A percentile compares a stretch with the other conserved stretches of the same genome.
Evolutionary conservation across 2,888 invertebrate species (phyloP).

Genomic region (Leptinotarsa haldemani): DNA sequence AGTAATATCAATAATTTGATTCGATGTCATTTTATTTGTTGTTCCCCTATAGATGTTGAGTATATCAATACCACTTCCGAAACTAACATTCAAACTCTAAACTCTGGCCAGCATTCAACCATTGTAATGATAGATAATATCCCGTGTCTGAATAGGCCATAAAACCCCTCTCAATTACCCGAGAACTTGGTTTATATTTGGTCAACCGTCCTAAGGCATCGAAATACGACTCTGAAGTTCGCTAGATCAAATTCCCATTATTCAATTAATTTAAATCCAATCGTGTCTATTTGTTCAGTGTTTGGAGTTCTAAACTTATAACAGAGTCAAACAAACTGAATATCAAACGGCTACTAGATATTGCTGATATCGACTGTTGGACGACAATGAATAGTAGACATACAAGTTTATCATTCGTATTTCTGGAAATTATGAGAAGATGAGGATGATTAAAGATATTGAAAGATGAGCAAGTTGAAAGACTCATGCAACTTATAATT

Average conservation of each 20-base stretch:
- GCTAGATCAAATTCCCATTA: background rate
- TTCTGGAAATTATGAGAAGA: background rate
- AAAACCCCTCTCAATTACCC: background rate
- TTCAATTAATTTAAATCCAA: slow-evolving; percentile 11
- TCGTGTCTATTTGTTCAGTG: slow-evolving; percentile 4
- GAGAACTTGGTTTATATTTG: background rate
- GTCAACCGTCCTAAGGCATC: background rate
- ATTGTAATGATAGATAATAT: background rate
- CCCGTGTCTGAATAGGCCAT: background rate
- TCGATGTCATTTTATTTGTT: too few relatives aligned
- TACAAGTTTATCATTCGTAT: background rate
- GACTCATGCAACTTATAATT: too few relatives aligned
- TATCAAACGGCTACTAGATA: slow-evolving; percentile 6
- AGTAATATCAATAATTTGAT: too few relatives aligned
- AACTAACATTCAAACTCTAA: too few relatives aligned
- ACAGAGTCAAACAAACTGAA: slow-evolving; percentile 8
- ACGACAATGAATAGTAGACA: background rate
- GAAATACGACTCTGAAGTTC: background rate
- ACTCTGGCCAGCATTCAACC: background rate
- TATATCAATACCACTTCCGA: too few relatives aligned
- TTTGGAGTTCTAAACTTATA: slow-evolving; percentile 10
- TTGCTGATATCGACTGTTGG: background rate
- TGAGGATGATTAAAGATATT: background rate
- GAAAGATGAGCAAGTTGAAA: background rate
- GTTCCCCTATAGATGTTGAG: too few relatives aligned